phyloP scores from a whole-genome alignment of 2,888 invertebrate species.

The Argynnis bischoffii region DNA sequence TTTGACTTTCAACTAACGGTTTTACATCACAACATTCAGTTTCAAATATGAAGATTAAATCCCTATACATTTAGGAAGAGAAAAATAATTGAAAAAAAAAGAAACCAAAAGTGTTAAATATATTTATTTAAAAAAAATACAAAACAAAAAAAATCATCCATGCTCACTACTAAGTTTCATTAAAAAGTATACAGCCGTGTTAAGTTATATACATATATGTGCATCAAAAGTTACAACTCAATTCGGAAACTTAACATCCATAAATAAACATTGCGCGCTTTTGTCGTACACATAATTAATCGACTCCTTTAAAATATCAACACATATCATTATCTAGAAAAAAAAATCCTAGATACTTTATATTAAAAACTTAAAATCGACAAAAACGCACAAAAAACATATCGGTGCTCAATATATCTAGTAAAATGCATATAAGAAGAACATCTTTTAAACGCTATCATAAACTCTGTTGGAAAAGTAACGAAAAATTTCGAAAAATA shows the following conservation, averaged over 20 bases:
- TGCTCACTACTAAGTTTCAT: conserved; percentile 67
- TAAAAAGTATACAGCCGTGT: conserved; percentile 47
- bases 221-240: conserved; percentile 12
- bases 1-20: conserved; percentile 61
- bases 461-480: conserved; percentile 31
- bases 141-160: conserved; percentile 70
- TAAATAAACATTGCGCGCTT: conserved; percentile 10
- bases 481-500: conserved; percentile 69
- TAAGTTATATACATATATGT: conserved; percentile 51
- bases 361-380: not conserved
- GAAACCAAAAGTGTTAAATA: conserved; percentile 67
- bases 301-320: no score
- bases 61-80: conserved; percentile 36
- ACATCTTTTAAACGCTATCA: conserved; percentile 24
- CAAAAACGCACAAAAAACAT: conserved; percentile 22
- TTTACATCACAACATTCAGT: conserved; percentile 68
- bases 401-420: not conserved
- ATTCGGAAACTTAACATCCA: not conserved
- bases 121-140: conserved; percentile 77
- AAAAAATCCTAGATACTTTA: not conserved
- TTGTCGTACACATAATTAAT: not conserved
- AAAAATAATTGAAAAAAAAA: conserved; percentile 53
- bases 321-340: not conserved
- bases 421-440: conserved; percentile 23
- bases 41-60: conserved; percentile 46